These are phyloP conservation scores for Lepidurus apus DNA, from an alignment of 1,140 invertebrate species.

Conservation along the genomic window DNA sequence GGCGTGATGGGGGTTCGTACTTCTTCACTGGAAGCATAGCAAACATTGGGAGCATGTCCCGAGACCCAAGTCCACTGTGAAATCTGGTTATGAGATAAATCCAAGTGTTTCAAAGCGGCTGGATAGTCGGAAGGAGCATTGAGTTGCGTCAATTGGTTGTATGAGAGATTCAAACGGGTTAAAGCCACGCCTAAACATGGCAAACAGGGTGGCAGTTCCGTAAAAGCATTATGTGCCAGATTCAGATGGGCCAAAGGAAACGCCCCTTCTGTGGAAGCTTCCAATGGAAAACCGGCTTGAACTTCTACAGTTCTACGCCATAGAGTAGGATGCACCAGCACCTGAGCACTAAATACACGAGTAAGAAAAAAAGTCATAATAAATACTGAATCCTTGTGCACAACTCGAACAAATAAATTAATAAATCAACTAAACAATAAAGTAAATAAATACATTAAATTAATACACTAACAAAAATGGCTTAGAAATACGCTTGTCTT, in stretches of 20 bases:
- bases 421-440: too few species aligned
- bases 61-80: slow-evolving; percentile 65
- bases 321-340: background rate
- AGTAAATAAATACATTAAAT: too few species aligned
- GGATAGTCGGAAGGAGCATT: slow-evolving; percentile 87
- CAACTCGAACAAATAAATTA: too few species aligned
- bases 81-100: slow-evolving; percentile 89
- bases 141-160: slow-evolving; percentile 52
- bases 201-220: slow-evolving; percentile 3
- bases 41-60: slow-evolving; percentile 57
- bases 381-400: too few species aligned
- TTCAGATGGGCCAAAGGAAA: background rate
- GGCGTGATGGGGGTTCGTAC: slow-evolving; percentile 25
- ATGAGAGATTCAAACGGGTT: slow-evolving; percentile 9
- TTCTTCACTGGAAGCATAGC: slow-evolving; percentile 52
- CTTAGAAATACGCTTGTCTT: too few species aligned
- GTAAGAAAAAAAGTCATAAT: too few species aligned
- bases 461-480: too few species aligned
- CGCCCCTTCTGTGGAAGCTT: background rate
- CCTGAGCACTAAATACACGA: background rate
- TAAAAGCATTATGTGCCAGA: slow-evolving; percentile 11
- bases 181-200: background rate
- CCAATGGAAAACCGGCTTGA: slow-evolving; percentile 1
- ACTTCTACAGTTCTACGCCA: background rate
- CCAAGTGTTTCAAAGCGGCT: slow-evolving; percentile 77